phyloP scores from a whole-genome alignment of 1,140 invertebrate species.

The Drosophila yakuba region DNA sequence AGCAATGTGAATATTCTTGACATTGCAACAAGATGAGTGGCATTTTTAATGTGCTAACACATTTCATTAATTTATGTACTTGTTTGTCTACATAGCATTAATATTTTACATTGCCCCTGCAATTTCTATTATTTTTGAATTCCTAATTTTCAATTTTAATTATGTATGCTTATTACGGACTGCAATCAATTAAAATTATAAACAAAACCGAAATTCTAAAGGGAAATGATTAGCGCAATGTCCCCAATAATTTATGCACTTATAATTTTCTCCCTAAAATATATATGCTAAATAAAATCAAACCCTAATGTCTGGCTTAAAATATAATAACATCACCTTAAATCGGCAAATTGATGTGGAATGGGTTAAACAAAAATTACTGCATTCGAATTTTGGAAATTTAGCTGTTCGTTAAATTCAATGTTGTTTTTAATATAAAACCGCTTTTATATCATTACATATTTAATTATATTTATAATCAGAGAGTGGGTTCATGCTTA shows the following conservation, averaged over 20 bases:
- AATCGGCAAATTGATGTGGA: too few relatives aligned
- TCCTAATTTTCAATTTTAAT: too few relatives aligned
- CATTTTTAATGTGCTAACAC: too few relatives aligned
- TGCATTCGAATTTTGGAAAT: background rate
- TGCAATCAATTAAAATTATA: background rate
- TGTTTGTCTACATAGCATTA: too few relatives aligned
- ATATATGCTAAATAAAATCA: constrained; percentile 2
- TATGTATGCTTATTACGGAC: too few relatives aligned
- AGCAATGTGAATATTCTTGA: too few relatives aligned
- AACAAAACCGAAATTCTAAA: background rate
- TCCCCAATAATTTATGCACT: background rate
- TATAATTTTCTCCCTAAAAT: background rate
- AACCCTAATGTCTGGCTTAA: background rate
- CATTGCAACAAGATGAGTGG: too few relatives aligned
- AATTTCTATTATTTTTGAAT: too few relatives aligned
- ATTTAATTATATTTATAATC: constrained; percentile 32
- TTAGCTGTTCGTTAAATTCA: constrained; percentile 7
- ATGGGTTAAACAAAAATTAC: background rate
- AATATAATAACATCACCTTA: background rate
- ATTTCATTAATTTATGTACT: too few relatives aligned
- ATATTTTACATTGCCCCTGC: too few relatives aligned
- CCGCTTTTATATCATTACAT: constrained; percentile 22
- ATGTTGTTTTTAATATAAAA: constrained; percentile 20
- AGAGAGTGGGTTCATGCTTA: background rate
- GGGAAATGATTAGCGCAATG: background rate